Evolutionary conservation across 2,797 vertebrate genomes (phyloP), one percentile per base, ranked within the genome.

Genomic region (Esox masquinongy): DNA sequence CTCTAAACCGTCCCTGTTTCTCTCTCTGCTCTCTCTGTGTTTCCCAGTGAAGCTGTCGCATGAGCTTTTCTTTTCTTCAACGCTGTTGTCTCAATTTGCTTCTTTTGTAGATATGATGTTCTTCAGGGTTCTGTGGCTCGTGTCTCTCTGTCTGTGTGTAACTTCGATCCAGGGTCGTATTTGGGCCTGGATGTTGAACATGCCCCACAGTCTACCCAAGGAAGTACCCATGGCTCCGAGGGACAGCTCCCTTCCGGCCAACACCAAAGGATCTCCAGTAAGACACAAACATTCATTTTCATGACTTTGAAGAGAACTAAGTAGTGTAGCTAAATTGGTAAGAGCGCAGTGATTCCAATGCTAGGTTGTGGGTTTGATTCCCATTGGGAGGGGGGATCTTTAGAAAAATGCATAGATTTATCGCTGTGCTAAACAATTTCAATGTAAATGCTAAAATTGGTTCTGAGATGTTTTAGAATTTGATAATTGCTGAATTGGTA

Each of bases 141-240:
- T 93, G 47, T 88, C 77, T 24, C 36, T 93, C 68, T 88, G 80
- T 73, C 67, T 93, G 36, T 89, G 84, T 68, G 53, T 90, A 70
- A 78, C 85, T 17, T 78, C 67, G 15, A 78, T 86, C 0, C 89
- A 93, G 73, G 92, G 89, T 68, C 89, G 84, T 15, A 94, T 95
- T 39, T 95, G 94, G 94, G 94, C 94, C 79, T 95, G 94, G 94
- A 93, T 95, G 93, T 91, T 95, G 70, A 94, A 94, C 78, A 93
- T 95, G 91, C 94, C 94, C 0, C 93, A 95, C 80, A 91, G 88
- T 43, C 89, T 91, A 1, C 91, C 93, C 0, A 89, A 93, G 78
- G 91, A 93, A 16, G 90, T 87, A 70, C 80, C 79, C 0, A 86
- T 86, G 69, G 77, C 80, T 1, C 79, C 82, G 0, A 80, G 77